These are phyloP conservation scores for Pseudococcus longispinus DNA, from an alignment of 2,888 invertebrate species.

Conservation along the genomic window DNA sequence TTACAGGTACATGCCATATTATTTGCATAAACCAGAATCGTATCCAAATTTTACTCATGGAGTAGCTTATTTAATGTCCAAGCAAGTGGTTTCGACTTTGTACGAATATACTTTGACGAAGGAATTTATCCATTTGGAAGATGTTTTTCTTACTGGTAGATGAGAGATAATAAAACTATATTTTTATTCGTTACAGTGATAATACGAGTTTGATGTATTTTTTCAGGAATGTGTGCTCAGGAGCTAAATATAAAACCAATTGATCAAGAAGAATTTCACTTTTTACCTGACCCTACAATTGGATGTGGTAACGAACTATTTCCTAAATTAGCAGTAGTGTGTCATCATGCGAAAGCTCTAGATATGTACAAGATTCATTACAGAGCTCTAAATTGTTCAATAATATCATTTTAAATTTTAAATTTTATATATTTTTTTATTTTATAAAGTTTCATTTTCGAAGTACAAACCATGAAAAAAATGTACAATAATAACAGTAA, in stretches of 20 bases:
- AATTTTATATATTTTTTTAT: neutral
- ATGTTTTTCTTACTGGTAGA: conserved; percentile 76
- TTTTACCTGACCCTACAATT: neutral
- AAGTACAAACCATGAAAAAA: neutral
- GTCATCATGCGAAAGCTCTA: neutral
- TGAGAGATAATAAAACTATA: neutral
- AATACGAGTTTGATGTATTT: neutral
- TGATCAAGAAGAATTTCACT: neutral
- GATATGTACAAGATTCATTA: neutral
- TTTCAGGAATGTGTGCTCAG: neutral
- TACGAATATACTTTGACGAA: conserved; percentile 73
- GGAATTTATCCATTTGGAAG: conserved; percentile 77
- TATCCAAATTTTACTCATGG: conserved; percentile 84
- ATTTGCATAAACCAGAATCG: conserved; percentile 74
- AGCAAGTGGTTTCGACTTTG: conserved; percentile 70
- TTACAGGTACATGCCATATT: conserved; percentile 76
- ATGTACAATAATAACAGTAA: neutral
- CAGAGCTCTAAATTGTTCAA: neutral
- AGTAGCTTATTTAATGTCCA: conserved; percentile 78
- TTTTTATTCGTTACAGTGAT: neutral
- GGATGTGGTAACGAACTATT: neutral
- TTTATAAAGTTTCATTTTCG: neutral
- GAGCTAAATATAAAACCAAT: neutral
- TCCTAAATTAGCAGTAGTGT: neutral
- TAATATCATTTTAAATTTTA: neutral